Base-by-base conservation (phyloP, 2,888 invertebrate genomes). In the Polylopha cassiicola region DNA sequence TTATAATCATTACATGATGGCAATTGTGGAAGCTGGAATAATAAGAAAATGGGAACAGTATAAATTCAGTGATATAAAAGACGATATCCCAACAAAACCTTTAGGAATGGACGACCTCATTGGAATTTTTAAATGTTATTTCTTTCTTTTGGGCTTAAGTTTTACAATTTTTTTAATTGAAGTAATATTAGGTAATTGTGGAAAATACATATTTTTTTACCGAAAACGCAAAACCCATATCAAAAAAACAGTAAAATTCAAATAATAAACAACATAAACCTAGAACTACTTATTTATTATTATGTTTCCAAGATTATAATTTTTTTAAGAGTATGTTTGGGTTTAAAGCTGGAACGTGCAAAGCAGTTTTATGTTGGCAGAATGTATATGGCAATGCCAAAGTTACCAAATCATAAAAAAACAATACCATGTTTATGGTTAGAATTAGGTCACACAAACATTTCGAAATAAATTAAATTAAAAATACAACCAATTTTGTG, bases 31-130 rank as follows among this genome's bases (percentile, higher is more conserved):
- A 65, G 74, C 68, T 1, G 86, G 86, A 0, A 54, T 86, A 5
- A 55, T 86, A 24, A 65, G 50, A 8, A 80, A 85, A 62, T 86
- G 86, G 86, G 80, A 82, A 47, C 64, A 77, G 30, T 80, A 75
- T 34, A 67, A 69, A 37, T 80, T 58, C 43, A 63, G 61, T 5
- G 66, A 70, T 21, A 69, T 80, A 21, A 82, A 75, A 50, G 71
- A 72, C 21, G 84, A 81, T 21, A 61, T 64, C 1, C 59, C 61
- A 0, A 46, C 71, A 2, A 78, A 74, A 47, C 52, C 78, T 0
- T 43, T 85, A 6, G 54, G 57, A 3, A 61, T 81, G 54, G 50
- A 62, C 1, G 76, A 80, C 33, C 55, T 81, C 3, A 55, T 55
- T 20, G 74, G 72, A 14, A 62, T 84, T 44, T 79, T 80, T 30